Conservation (phyloP, 2,888 invertebrate genomes). For the Sympetrum striolatum region DNA sequence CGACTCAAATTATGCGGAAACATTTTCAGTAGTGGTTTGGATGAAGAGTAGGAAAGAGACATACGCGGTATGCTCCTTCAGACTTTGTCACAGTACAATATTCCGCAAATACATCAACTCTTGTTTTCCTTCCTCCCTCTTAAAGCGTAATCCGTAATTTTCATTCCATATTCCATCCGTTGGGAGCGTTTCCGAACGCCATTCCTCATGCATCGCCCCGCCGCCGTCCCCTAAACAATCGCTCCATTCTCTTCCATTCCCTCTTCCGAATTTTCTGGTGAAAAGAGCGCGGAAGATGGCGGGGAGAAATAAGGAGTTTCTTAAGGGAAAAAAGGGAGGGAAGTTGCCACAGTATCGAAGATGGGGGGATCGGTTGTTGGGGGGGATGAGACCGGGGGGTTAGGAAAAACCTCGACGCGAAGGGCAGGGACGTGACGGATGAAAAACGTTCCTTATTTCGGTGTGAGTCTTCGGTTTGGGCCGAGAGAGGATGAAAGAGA, state of each 20-base stretch:
- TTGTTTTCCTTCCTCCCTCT: not conserved
- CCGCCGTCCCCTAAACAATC: not conserved
- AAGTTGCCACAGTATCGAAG: too few species aligned
- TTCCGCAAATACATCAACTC: not conserved
- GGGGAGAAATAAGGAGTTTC: not conserved
- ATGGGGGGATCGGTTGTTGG: not conserved
- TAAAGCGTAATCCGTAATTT: too few species aligned
- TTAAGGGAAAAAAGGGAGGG: not conserved
- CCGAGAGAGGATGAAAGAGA: not conserved
- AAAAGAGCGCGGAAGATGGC: not conserved
- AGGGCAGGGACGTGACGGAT: slow-evolving; percentile 40
- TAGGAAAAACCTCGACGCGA: slow-evolving; percentile 39
- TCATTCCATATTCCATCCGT: too few species aligned
- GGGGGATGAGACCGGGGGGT: not conserved
- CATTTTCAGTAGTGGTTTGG: too few species aligned
- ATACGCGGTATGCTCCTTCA: not conserved
- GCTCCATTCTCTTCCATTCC: not conserved
- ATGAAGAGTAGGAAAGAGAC: not conserved
- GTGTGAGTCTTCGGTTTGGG: slow-evolving; percentile 33
- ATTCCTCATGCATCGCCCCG: slow-evolving; percentile 7
- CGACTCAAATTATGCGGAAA: too few species aligned
- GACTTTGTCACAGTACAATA: not conserved
- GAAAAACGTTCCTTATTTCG: slow-evolving; percentile 41
- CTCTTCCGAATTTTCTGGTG: not conserved
- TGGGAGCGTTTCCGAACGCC: not conserved